Base-by-base conservation (phyloP, 2,888 invertebrate genomes). In the Thyatira batis region DNA sequence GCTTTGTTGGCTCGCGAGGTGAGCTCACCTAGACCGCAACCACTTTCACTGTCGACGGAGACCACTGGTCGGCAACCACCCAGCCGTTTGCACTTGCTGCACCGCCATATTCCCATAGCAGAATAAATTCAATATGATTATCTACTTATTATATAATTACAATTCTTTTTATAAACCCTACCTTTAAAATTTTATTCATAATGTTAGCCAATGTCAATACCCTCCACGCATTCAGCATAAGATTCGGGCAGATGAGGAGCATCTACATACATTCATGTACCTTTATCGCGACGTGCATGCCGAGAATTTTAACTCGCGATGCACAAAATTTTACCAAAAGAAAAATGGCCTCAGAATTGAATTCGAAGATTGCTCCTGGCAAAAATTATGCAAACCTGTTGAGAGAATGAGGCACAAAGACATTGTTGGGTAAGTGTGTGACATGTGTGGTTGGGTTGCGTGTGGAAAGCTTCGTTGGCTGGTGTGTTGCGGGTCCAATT, bases 1-100 rank as follows among this genome's bases (percentile, higher is more conserved):
- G 65, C 66, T 62, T 60, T 50, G 61, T 59, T 63, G 63, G 54
- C 61, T 65, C 67, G 63, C 69, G 70, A 73, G 69, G 66, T 70
- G 67, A 71, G 74, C 71, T 76, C 77, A 81, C 76, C 78, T 82
- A 83, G 80, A 76, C 75, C 71, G 69, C 74, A 76, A 76, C 78
- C 80, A 88, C 89, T 89, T 89, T 89, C 89, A 85, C 89, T 87
- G 71, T 85, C 85, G 69, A 60, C 62, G 48, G 69, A 69, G 73
- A 81, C 83, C 83, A 80, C 77, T 70, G 72, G 67, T 39, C n/a
- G n/a, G 73, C 62, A 67, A 67, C 68, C 68, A 69, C 67, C 69
- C 65, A 63, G 62, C 63, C 63, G 66, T 65, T 62, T 63, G 67
- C 65, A 66, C 65, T 67, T 65, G 70, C 53, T 56, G 52, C 55